Evolutionary conservation across 2,797 vertebrate species (phyloP).

Genomic region (Lepus townsendii): DNA sequence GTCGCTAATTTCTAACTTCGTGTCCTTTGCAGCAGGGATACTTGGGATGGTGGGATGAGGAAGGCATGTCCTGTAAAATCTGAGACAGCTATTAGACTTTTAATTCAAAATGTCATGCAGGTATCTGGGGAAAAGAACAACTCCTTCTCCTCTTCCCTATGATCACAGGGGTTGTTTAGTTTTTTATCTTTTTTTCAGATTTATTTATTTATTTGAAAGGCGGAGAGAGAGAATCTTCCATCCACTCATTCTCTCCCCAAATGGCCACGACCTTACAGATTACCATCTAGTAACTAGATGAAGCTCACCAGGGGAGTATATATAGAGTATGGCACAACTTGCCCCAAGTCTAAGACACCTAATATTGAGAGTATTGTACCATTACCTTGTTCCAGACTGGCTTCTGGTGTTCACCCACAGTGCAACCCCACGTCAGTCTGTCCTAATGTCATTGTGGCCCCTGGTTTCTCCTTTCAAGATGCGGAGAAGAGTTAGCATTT

Average conservation of each 20-base stretch:
- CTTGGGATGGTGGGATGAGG: not conserved
- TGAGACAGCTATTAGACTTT: not conserved
- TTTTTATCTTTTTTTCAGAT: no score
- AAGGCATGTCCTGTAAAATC: not conserved
- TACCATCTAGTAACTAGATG: not conserved
- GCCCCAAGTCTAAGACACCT: not conserved
- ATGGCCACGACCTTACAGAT: no score
- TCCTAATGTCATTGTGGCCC: not conserved
- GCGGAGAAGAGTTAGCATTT: not conserved
- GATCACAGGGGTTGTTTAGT: no score
- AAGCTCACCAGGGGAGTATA: not conserved
- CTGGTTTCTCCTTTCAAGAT: not conserved
- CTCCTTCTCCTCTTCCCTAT: not conserved
- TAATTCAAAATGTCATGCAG: not conserved
- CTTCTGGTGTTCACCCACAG: not conserved
- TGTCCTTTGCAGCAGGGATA: not conserved
- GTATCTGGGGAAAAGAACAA: conserved; percentile 8
- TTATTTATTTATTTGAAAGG: no score
- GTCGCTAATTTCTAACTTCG: not conserved
- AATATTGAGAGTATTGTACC: not conserved
- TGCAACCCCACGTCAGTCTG: not conserved
- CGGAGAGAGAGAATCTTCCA: no score
- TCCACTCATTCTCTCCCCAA: no score
- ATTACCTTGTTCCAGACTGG: conserved; percentile 32
- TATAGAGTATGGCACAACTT: not conserved